Conservation (phyloP, 2,113 vertebrate species). For the Aldabrachelys gigantea region DNA sequence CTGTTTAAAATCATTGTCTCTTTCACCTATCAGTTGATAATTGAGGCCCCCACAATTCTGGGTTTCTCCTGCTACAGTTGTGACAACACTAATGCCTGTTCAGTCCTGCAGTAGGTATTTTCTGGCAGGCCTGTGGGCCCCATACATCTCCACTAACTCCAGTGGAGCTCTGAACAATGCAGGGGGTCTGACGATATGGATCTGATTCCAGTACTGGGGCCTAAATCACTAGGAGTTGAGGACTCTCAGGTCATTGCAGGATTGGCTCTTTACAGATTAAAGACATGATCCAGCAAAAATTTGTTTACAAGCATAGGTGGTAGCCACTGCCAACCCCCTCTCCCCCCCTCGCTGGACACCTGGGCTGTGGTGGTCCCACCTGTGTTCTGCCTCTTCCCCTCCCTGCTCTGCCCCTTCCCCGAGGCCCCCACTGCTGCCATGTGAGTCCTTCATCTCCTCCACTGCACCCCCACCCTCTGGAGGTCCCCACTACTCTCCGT, state of each 20-base stretch:
- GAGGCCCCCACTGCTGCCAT: too few relatives aligned
- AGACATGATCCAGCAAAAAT: neutral
- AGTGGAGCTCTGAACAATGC: neutral
- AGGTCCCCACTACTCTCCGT: too few relatives aligned
- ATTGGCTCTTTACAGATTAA: neutral
- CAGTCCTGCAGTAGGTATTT: neutral
- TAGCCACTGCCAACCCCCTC: too few relatives aligned
- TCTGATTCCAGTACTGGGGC: neutral
- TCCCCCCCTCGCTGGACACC: too few relatives aligned
- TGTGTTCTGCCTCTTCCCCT: too few relatives aligned
- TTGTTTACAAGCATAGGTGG: neutral
- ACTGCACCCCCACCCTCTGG: too few relatives aligned
- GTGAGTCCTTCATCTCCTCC: too few relatives aligned
- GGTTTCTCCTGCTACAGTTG: neutral
- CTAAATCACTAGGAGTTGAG: neutral
- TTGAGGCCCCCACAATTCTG: neutral
- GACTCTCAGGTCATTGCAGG: neutral
- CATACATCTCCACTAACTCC: neutral
- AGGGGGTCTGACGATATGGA: neutral
- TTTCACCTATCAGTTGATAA: neutral
- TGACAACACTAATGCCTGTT: neutral
- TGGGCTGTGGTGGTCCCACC: too few relatives aligned
- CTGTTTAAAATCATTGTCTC: too few relatives aligned
- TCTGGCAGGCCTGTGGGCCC: neutral
- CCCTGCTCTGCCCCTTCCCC: too few relatives aligned